Percentiles rank a stretch among this genome's conserved stretches.
Evolutionary conservation across 2,113 vertebrate species (phyloP).

Genomic region (Grallaria varia): DNA sequence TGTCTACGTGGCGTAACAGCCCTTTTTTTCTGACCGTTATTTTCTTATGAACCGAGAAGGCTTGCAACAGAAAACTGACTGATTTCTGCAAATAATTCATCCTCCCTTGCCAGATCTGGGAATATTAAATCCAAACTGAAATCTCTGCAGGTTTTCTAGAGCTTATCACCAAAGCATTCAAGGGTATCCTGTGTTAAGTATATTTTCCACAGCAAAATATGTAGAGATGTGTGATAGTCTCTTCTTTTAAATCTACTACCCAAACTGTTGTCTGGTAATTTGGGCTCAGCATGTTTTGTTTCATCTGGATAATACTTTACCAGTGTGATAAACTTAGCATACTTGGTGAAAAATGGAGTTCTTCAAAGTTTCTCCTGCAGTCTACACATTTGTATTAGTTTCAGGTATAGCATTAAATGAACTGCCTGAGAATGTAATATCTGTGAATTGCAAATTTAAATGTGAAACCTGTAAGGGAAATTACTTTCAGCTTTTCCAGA

Average conservation of each 20-base stretch:
- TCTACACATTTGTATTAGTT: neutral
- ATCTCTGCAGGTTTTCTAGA: neutral
- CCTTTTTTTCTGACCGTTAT: neutral
- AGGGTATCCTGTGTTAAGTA: neutral
- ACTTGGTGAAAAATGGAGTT: neutral
- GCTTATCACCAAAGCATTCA: neutral
- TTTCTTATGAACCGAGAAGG: neutral
- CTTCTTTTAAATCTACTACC: neutral
- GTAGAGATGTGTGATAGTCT: neutral
- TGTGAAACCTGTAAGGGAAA: neutral
- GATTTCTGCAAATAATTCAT: neutral
- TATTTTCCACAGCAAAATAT: neutral
- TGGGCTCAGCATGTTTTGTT: neutral
- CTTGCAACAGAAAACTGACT: neutral
- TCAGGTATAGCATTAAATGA: neutral
- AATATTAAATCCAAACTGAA: neutral
- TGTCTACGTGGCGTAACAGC: neutral
- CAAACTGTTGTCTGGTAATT: neutral
- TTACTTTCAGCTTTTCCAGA: neutral
- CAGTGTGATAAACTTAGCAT: neutral
- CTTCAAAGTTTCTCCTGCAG: neutral
- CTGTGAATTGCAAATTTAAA: neutral
- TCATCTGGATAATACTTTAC: neutral
- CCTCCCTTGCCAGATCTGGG: neutral
- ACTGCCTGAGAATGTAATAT: neutral